Base-by-base conservation (phyloP, 2,888 invertebrate genomes). In the Diarsia dahlii region DNA sequence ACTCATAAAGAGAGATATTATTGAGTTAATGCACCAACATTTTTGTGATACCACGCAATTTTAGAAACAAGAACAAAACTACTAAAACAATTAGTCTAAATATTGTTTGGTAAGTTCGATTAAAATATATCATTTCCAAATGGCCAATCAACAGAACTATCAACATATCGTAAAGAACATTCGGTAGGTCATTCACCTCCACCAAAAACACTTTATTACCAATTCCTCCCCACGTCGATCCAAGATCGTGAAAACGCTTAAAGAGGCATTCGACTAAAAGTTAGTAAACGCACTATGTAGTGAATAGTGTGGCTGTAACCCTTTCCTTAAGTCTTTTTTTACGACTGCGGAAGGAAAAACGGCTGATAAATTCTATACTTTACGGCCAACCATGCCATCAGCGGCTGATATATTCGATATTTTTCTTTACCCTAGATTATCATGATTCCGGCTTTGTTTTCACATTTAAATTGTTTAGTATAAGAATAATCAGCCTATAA, bases 241-340 rank as follows among this genome's bases (percentile, higher is more conserved):
- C 13, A 28, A 71, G 45, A 46, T 58, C 71, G 71, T 65, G 50
- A 71, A 52, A 56, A 20, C 46, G 50, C n/a, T 71, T 78, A 70
- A 69, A 20, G 23, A 45, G 39, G 63, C 5, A 15, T 10, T 54
- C 23, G 15, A 39, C 64, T 71, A 20, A 78, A 71, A 58, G 34
- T 79, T 23, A 34, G 50, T 71, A 46, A 65, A 71, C 72, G 45
- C 52, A 78, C 34, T 52, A 48, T 72, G 20, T 64, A 52, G 71
- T 65, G 34, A 78, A 79, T 34, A 79, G 72, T 79, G 23, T 4
- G n/a, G 56, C 34, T 52, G 23, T 77, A 77, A 79, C 73, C 65
- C 73, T 54, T 80, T 80, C 54, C 52, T 78, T 52, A 72, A 54
- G 46, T 28, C n/a, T 58, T 65, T 71, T 73, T 80, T 78, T 80